These are phyloP conservation scores for Onychomys torridus DNA, from an alignment of 2,797 vertebrate genomes.

Conservation along the genomic window DNA sequence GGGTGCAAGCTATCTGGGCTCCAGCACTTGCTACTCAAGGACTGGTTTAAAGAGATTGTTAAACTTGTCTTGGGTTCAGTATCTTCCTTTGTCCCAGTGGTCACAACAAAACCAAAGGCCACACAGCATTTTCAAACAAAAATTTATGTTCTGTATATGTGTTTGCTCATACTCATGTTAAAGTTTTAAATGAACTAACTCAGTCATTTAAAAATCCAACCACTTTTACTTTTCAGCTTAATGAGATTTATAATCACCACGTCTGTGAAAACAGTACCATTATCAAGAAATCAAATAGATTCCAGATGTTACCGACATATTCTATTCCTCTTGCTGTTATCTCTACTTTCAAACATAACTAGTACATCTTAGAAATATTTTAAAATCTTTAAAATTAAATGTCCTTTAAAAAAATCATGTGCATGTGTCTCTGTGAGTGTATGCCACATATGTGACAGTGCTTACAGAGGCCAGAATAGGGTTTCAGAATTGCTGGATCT, in stretches of 20 bases:
- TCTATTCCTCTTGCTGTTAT: background rate
- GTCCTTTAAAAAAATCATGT: background rate
- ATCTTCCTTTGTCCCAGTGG: background rate
- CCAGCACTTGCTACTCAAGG: background rate
- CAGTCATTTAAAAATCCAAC: background rate
- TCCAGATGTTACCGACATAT: background rate
- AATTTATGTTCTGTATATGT: background rate
- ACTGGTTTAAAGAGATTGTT: background rate
- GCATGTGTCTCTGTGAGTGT: background rate
- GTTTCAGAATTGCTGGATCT: background rate
- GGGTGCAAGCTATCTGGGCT: background rate
- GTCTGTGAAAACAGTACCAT: background rate
- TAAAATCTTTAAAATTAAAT: background rate
- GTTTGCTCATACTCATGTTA: background rate
- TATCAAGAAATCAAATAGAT: background rate
- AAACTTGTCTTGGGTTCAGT: background rate
- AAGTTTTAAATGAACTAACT: background rate
- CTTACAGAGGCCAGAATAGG: background rate
- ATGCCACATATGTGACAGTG: background rate
- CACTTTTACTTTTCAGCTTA: background rate
- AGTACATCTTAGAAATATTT: background rate
- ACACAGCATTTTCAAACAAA: background rate
- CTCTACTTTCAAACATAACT: background rate
- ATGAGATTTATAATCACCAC: background rate
- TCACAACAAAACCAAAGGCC: background rate